Evolutionary conservation across 2,113 vertebrate species (phyloP).

Genomic region (Anhinga anhinga): DNA sequence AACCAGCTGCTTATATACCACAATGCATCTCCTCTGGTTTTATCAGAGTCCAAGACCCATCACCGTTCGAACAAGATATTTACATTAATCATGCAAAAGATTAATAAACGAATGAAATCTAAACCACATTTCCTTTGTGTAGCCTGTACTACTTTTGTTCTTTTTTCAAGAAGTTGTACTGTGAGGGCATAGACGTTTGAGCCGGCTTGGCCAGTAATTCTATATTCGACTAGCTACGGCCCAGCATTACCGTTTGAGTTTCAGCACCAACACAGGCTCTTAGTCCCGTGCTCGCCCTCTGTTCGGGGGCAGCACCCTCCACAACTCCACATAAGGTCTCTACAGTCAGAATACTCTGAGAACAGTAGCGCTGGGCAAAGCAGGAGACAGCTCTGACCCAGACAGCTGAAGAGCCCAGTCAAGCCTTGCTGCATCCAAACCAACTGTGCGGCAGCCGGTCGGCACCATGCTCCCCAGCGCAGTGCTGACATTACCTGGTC

Average conservation of each 20-base stretch:
- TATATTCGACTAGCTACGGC: background rate
- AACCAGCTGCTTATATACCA: background rate
- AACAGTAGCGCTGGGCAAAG: background rate
- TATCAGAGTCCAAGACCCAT: background rate
- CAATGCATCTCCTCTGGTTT: background rate
- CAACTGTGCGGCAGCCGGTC: background rate
- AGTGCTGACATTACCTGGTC: background rate
- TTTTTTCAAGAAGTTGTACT: background rate
- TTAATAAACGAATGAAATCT: background rate
- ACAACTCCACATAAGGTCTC: accelerated
- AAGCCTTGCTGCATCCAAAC: background rate
- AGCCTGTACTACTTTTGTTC: background rate
- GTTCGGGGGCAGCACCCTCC: background rate
- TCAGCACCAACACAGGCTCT: background rate
- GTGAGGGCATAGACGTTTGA: background rate
- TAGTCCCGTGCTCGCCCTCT: background rate
- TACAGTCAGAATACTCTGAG: background rate
- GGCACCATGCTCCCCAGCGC: accelerated
- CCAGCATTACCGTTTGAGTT: background rate
- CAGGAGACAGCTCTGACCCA: background rate
- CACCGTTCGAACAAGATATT: background rate
- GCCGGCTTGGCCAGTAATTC: background rate
- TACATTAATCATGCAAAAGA: background rate
- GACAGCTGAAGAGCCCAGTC: background rate
- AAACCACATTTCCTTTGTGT: background rate